phyloP scores from a whole-genome alignment of 2,797 vertebrate genomes.

The Hippocampus kuda region DNA sequence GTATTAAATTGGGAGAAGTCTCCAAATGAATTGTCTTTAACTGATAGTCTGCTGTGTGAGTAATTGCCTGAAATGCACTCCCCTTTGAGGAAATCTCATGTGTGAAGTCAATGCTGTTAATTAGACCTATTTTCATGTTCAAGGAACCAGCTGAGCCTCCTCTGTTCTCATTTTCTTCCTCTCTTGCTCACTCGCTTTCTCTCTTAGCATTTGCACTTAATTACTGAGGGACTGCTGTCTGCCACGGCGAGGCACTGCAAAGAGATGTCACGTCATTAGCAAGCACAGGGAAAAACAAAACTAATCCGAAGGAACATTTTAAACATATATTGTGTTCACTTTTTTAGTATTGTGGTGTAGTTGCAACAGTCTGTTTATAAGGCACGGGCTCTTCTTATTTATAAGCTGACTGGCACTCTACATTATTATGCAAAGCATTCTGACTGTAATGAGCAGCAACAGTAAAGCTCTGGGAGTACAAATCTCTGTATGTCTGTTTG shows the following conservation, averaged over 20 bases:
- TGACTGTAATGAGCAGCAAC: neutral
- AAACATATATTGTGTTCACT: slow-evolving; percentile 41
- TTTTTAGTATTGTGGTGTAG: slow-evolving; percentile 34
- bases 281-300: slow-evolving; percentile 33
- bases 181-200: slow-evolving; percentile 38
- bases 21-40: slow-evolving; percentile 59
- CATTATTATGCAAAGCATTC: neutral
- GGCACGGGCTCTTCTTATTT: too few species aligned
- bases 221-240: slow-evolving; percentile 68
- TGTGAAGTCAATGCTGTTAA: slow-evolving; percentile 68
- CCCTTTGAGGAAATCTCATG: slow-evolving; percentile 69
- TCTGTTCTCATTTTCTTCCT: slow-evolving; percentile 44
- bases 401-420: too few species aligned
- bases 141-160: slow-evolving; percentile 65
- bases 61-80: slow-evolving; percentile 67
- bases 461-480: neutral
- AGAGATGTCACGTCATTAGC: slow-evolving; percentile 64
- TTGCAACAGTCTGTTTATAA: slow-evolving; percentile 18
- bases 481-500: neutral
- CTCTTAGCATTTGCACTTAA: slow-evolving; percentile 65
- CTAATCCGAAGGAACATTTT: slow-evolving; percentile 22
- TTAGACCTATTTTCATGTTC: slow-evolving; percentile 70
- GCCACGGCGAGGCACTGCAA: slow-evolving; percentile 62
- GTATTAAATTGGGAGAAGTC: slow-evolving; percentile 42
- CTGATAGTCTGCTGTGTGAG: slow-evolving; percentile 59